Percentiles rank a stretch among this genome's conserved stretches.
Evolutionary conservation across 1,140 invertebrate species (phyloP).

Genomic region (Drosophila baimaii): DNA sequence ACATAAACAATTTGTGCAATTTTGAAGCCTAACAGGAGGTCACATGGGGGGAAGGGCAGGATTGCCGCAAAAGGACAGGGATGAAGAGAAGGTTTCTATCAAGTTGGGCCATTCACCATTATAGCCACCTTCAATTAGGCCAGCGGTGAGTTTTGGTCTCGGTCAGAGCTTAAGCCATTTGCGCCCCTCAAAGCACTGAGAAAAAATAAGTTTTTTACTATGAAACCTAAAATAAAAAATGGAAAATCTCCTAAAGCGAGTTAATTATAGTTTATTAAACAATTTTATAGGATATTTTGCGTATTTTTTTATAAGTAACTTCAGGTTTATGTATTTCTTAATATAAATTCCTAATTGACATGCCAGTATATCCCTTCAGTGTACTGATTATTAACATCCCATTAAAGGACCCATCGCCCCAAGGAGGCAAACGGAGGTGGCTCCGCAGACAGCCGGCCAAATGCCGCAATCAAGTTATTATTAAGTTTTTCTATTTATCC

Average conservation of each 20-base stretch:
- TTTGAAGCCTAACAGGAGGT: constrained; percentile 61
- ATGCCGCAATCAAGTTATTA: constrained; percentile 83
- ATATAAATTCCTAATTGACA: too few relatives aligned
- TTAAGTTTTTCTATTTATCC: constrained; percentile 83
- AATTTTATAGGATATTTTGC: too few relatives aligned
- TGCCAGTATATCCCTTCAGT: too few relatives aligned
- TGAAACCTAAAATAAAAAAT: too few relatives aligned
- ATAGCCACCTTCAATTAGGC: constrained; percentile 44
- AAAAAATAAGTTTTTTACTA: not conserved
- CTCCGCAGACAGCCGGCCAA: constrained; percentile 38
- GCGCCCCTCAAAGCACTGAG: not conserved
- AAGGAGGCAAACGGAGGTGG: constrained; percentile 13
- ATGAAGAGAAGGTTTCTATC: constrained; percentile 10
- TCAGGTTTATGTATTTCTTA: too few relatives aligned
- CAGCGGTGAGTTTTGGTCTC: constrained; percentile 4
- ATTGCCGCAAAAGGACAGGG: not conserved
- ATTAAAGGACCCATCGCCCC: constrained; percentile 22
- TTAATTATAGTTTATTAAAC: too few relatives aligned
- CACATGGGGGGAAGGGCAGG: not conserved
- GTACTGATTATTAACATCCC: constrained; percentile 23
- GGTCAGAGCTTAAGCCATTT: constrained; percentile 6
- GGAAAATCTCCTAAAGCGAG: not conserved
- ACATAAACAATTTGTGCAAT: constrained; percentile 68
- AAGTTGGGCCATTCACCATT: constrained; percentile 32
- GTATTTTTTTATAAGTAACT: not conserved